A percentile compares a stretch with the other conserved stretches of the same genome.
Evolutionary conservation across 2,888 invertebrate genomes (phyloP).

Genomic region (Meteorus cinctellus): DNA sequence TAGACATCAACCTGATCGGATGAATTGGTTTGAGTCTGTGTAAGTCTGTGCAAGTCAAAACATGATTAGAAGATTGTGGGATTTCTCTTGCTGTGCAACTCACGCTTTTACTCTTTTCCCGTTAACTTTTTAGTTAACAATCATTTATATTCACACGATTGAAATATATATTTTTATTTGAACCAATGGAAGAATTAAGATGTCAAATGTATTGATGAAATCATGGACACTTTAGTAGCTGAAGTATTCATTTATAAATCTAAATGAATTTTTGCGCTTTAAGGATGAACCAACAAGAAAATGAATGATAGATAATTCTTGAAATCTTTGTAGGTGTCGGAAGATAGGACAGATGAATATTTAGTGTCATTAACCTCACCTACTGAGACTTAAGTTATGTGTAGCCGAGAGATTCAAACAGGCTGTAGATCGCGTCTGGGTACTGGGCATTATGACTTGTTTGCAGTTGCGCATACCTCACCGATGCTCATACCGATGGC

Average conservation of each 20-base stretch:
- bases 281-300: not conserved
- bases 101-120: not conserved
- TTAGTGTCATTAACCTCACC: conserved; percentile 43
- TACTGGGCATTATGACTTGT: conserved; percentile 47
- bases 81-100: not conserved
- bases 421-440: conserved; percentile 43
- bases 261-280: too few relatives aligned
- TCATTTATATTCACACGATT: not conserved
- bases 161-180: not conserved
- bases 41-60: not conserved
- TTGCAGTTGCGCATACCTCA: conserved; percentile 45
- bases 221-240: too few relatives aligned
- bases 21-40: not conserved
- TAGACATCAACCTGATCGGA: not conserved
- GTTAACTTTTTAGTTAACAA: not conserved
- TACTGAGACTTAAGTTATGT: conserved; percentile 31
- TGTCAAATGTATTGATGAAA: too few relatives aligned
- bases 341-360: conserved; percentile 37
- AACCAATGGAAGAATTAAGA: not conserved
- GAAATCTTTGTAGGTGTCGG: conserved; percentile 20
- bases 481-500: not conserved
- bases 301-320: not conserved
- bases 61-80: conserved; percentile 20
- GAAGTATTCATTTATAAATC: not conserved
- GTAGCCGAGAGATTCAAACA: conserved; percentile 32